Evolutionary conservation across 2,113 vertebrate genomes (phyloP).

Genomic region (Stigmatopora nigra): DNA sequence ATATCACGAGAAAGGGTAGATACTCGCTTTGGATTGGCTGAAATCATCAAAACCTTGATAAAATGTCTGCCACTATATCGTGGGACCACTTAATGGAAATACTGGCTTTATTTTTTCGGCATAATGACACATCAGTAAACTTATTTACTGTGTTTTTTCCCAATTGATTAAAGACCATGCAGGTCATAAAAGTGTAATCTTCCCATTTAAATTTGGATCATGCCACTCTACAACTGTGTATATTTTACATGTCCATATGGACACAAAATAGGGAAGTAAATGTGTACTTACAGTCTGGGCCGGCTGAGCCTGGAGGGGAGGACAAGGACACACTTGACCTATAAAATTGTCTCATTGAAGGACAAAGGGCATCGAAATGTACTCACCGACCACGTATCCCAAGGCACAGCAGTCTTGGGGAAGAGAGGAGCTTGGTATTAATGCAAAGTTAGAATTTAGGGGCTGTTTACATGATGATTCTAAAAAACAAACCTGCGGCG

Average conservation of each 20-base stretch:
- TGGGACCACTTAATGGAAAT: no score
- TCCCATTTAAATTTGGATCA: not conserved
- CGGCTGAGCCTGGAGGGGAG: conserved; percentile 59
- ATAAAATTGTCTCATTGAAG: not conserved
- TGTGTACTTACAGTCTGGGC: conserved; percentile 79
- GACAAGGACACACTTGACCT: not conserved
- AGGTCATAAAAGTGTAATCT: no score
- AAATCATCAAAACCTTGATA: no score
- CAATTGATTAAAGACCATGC: no score
- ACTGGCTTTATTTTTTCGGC: no score
- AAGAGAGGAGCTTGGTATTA: not conserved
- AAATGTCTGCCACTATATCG: no score
- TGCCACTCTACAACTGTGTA: not conserved
- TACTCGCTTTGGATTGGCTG: no score
- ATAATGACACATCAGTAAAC: no score
- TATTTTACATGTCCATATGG: not conserved
- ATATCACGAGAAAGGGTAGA: no score
- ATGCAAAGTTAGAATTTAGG: not conserved
- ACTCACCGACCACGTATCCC: conserved; percentile 96
- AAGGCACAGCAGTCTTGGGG: conserved; percentile 80
- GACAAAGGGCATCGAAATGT: not conserved
- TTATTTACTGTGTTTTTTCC: no score
- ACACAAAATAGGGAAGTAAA: not conserved
- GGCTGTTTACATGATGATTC: not conserved
- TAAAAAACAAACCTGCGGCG: conserved; percentile 57